Percentiles rank a stretch among this genome's conserved stretches.
phyloP scores from a whole-genome alignment of 64 coral and sea anemone genomes.

The Montipora foliosa region DNA sequence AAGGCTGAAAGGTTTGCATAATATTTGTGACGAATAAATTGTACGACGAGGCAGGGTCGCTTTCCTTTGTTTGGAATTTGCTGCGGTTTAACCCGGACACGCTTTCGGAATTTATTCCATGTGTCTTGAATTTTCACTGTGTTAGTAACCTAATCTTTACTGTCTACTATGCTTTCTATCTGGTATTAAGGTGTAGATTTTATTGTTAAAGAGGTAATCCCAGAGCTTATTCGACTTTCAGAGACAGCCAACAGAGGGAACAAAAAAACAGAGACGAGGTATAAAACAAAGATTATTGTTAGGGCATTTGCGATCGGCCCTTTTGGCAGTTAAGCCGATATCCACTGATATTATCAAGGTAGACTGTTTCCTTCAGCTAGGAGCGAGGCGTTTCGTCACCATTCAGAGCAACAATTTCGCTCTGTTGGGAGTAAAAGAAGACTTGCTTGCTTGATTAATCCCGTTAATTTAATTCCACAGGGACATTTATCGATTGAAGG shows the following conservation, averaged over 20 bases:
- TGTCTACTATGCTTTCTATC: neutral
- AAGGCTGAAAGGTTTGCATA: neutral
- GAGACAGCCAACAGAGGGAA: neutral
- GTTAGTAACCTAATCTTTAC: neutral
- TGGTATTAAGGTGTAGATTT: slow-evolving; percentile 5
- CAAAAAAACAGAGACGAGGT: slow-evolving; percentile 32
- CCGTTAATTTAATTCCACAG: slow-evolving; percentile 6
- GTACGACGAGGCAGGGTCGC: neutral
- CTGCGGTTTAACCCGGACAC: slow-evolving; percentile 2
- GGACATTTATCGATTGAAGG: neutral
- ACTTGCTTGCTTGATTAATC: neutral
- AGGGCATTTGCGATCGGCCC: neutral
- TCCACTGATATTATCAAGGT: slow-evolving; percentile 19
- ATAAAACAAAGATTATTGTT: slow-evolving; percentile 32
- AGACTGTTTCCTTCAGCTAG: neutral
- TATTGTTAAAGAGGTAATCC: slow-evolving; percentile 12
- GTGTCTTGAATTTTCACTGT: neutral
- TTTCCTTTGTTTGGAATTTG: neutral
- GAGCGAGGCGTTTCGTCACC: too few relatives aligned
- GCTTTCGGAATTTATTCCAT: slow-evolving; percentile 4
- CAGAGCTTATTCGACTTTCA: neutral
- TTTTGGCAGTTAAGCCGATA: slow-evolving; percentile 17
- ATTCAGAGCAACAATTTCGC: neutral
- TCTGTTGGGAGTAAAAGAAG: neutral
- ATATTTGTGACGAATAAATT: neutral